Conservation (phyloP, 2,797 vertebrate species). For the Heteromormyrus szaboi region DNA sequence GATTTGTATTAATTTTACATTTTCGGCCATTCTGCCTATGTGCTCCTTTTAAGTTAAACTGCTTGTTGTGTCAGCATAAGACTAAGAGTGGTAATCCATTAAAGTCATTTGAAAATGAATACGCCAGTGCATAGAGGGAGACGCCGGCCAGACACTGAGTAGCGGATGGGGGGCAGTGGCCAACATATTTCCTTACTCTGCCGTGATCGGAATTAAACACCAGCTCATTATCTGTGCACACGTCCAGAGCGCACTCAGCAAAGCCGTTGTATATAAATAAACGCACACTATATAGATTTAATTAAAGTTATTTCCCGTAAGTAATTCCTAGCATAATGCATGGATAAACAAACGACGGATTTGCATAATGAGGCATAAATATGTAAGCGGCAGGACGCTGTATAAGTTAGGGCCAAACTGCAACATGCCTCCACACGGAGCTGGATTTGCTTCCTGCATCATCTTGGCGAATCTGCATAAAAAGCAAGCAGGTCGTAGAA, state of each 20-base stretch:
- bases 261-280: constrained; percentile 43
- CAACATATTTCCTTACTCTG: neutral
- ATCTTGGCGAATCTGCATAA: neutral
- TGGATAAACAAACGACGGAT: constrained; percentile 48
- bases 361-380: constrained; percentile 55
- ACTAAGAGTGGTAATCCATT: neutral
- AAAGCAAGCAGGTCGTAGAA: neutral
- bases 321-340: constrained; percentile 58
- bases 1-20: neutral
- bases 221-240: constrained; percentile 28
- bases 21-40: neutral
- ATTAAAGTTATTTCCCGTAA: constrained; percentile 48
- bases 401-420: constrained; percentile 36
- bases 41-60: neutral
- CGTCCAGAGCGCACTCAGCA: constrained; percentile 30
- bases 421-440: constrained; percentile 26
- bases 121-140: neutral
- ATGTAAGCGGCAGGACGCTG: constrained; percentile 51
- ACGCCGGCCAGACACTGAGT: neutral
- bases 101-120: neutral
- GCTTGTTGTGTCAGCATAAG: neutral
- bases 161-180: neutral
- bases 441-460: neutral
- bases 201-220: constrained; percentile 46
- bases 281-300: constrained; percentile 46